These are phyloP conservation scores for Dendrolimus punctatus DNA, from an alignment of 1,140 invertebrate genomes.

Conservation along the genomic window DNA sequence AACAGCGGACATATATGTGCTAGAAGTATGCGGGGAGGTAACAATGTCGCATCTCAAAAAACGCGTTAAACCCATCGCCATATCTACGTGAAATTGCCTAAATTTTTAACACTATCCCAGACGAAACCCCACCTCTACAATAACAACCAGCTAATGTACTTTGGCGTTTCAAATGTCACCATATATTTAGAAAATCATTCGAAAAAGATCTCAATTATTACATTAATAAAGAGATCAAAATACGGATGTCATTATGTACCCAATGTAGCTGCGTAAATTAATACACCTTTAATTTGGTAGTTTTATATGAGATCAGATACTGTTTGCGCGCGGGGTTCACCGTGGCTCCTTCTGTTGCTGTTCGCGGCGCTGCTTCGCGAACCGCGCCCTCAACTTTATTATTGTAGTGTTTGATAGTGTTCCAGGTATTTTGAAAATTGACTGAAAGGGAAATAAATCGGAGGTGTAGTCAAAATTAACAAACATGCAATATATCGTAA, in stretches of 20 bases:
- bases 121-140: too few species aligned
- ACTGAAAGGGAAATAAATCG: conserved; percentile 72
- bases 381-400: conserved; percentile 74
- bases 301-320: conserved; percentile 44
- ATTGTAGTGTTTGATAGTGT: conserved; percentile 79
- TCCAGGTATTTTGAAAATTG: conserved; percentile 85
- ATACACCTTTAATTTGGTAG: conserved; percentile 27
- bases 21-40: too few species aligned
- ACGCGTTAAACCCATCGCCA: too few species aligned
- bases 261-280: background rate
- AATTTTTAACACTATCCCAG: too few species aligned
- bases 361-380: conserved; percentile 70
- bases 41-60: too few species aligned
- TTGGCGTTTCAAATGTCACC: too few species aligned
- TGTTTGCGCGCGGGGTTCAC: conserved; percentile 22
- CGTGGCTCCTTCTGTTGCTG: conserved; percentile 58
- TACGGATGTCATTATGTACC: too few species aligned
- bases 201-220: conserved; percentile 3
- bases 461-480: background rate
- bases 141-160: too few species aligned
- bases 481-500: background rate
- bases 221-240: too few species aligned
- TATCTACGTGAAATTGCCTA: too few species aligned
- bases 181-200: too few species aligned
- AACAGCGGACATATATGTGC: too few species aligned